Percentiles rank a stretch among this genome's conserved stretches.
phyloP scores from a whole-genome alignment of 1,140 invertebrate genomes.

The Lepidostoma basale region DNA sequence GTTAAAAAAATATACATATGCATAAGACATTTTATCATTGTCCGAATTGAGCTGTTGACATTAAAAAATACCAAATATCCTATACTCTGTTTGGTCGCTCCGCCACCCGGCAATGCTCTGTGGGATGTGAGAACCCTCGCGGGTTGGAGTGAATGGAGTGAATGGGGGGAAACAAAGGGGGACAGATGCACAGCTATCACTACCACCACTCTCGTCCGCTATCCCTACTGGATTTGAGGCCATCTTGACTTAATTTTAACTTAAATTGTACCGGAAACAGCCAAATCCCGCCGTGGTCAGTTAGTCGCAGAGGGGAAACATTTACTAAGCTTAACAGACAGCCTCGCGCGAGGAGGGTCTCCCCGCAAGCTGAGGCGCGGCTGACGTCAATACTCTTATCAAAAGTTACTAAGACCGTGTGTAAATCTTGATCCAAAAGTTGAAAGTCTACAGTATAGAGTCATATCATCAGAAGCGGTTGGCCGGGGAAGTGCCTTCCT shows the following conservation, averaged over 20 bases:
- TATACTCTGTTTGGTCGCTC: too few relatives aligned
- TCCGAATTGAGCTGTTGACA: conserved; percentile 4
- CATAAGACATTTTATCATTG: conserved; percentile 12
- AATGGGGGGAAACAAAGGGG: neutral
- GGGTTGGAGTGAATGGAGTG: too few relatives aligned
- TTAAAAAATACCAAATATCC: too few relatives aligned
- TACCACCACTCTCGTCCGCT: neutral
- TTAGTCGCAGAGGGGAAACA: conserved; percentile 1
- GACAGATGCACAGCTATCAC: neutral
- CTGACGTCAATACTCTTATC: conserved; percentile 16
- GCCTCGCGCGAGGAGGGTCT: neutral
- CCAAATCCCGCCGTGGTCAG: conserved; percentile 24
- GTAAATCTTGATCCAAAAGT: conserved; percentile 19
- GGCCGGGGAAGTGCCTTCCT: too few relatives aligned
- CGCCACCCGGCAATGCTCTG: too few relatives aligned
- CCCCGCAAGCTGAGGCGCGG: neutral
- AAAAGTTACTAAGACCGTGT: conserved; percentile 14
- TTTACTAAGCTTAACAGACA: conserved; percentile 16
- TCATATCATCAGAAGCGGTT: too few relatives aligned
- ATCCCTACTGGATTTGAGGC: conserved; percentile 30
- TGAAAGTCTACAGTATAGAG: neutral
- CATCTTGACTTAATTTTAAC: conserved; percentile 18
- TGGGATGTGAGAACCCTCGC: too few relatives aligned
- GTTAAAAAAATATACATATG: conserved; percentile 20
- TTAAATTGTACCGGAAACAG: conserved; percentile 10